Base-by-base conservation (phyloP, 1,140 invertebrate species). In the Drosophila nikananu region DNA sequence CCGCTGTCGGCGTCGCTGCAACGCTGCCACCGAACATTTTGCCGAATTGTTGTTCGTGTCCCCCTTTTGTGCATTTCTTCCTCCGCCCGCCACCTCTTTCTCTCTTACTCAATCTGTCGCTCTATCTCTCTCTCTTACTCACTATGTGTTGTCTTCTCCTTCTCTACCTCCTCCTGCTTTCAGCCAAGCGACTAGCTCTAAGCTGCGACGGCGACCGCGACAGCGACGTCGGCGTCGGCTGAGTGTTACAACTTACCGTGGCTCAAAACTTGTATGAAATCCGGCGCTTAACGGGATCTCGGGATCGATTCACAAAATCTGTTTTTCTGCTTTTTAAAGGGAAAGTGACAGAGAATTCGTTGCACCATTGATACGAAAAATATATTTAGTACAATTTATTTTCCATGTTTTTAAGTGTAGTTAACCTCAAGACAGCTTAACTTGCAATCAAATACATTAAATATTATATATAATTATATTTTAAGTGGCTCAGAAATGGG, bases 21-120 rank as follows among this genome's bases (percentile, higher is more conserved):
- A 62, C 71, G 64, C 68, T 68, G 66, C 70, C 73, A 60, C 84
- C 86, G 84, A 89, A 75, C 73, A 80, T 83, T 79, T 80, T 83
- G 83, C 80, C 84, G 80, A 87, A 83, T 71, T 77, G 71, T 61
- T 77, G 62, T 64, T 86, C 67, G 48, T 76, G 61, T 32, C 48
- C 52, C 30, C 68, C 19, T 48, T 44, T 42, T 75, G 57, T 68
- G 64, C 75, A 70, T 77, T 77, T 68, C 74, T 70, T 58, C 66
- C 48, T 23, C 52, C 70, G 65, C 70, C 74, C 83, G 70, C 66
- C 63, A 41, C 58, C 54, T 57, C 48, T 63, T 64, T 66, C 52
- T 61, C 30, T 9, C 55, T 3, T 10, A 9, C 23, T 51, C 13
- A 19, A 23, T 49, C 7, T 25, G 6, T 25, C 23, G 6, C 17